Percentiles rank a stretch among this genome's conserved stretches.
These are phyloP conservation scores for Pardosa pseudoannulata DNA, from an alignment of 2,888 invertebrate species.

Conservation along the genomic window DNA sequence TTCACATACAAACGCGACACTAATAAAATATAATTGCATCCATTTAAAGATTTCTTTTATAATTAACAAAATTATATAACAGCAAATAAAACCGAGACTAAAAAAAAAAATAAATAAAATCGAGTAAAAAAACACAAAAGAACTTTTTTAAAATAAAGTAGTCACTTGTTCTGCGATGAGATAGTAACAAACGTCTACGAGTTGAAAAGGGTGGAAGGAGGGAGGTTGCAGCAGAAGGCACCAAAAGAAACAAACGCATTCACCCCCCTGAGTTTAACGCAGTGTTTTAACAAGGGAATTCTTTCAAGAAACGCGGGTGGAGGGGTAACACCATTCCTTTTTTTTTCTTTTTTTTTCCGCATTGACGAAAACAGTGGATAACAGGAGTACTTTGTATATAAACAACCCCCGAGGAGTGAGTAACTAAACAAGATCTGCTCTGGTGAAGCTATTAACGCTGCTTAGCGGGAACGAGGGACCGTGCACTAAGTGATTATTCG, in stretches of 20 bases:
- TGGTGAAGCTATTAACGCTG: slow-evolving; percentile 32
- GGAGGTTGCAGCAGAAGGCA: no score
- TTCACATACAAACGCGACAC: no score
- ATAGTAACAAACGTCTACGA: no score
- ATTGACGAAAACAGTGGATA: not conserved
- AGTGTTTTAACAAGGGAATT: slow-evolving; percentile 1
- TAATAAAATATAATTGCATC: no score
- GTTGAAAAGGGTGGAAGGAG: no score
- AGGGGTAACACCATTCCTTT: not conserved
- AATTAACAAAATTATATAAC: no score
- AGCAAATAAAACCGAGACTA: no score
- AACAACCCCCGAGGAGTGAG: slow-evolving; percentile 20
- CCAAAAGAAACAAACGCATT: not conserved
- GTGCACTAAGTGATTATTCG: not conserved
- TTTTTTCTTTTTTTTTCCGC: not conserved
- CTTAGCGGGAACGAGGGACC: not conserved
- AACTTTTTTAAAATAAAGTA: no score
- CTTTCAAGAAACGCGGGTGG: not conserved
- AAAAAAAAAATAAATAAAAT: no score
- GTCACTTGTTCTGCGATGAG: no score
- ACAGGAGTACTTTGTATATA: slow-evolving; percentile 21
- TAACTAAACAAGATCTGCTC: slow-evolving; percentile 25
- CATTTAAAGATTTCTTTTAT: no score
- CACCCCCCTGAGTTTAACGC: not conserved
- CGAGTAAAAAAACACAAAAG: no score